Evolutionary conservation across 30 jellyfish, hydroid and myxozoan species (phyloP).

Genomic region (Hydractinia echinata): DNA sequence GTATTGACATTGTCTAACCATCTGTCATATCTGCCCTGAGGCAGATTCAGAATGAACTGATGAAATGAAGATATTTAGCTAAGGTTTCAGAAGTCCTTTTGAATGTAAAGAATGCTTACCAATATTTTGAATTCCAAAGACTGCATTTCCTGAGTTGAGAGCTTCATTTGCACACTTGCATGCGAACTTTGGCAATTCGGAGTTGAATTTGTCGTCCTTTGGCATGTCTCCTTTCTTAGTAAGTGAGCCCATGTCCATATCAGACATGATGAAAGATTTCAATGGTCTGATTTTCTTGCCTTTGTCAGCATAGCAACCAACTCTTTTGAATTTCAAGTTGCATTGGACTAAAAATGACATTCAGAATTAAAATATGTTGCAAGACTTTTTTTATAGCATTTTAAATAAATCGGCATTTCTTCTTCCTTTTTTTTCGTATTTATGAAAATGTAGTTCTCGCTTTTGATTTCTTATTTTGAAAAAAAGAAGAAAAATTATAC

Average conservation of each 20-base stretch:
- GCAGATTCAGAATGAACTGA: too few relatives aligned
- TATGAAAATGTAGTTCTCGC: too few relatives aligned
- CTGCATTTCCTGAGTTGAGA: slow-evolving; percentile 80
- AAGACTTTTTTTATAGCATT: background rate
- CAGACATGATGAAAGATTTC: slow-evolving; percentile 63
- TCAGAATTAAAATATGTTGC: background rate
- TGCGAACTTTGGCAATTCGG: slow-evolving; percentile 69
- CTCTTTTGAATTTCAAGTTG: slow-evolving; percentile 79
- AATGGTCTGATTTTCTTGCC: slow-evolving; percentile 61
- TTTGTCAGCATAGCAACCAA: slow-evolving; percentile 78
- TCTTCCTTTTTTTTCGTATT: background rate
- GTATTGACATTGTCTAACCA: background rate
- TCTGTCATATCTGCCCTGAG: too few relatives aligned
- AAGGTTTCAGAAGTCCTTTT: background rate
- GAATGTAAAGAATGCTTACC: slow-evolving; percentile 38
- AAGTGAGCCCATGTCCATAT: slow-evolving; percentile 54
- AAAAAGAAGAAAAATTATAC: too few relatives aligned
- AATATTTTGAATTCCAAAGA: slow-evolving; percentile 78
- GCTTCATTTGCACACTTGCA: slow-evolving; percentile 98
- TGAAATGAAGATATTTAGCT: too few relatives aligned
- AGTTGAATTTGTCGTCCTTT: slow-evolving; percentile 51
- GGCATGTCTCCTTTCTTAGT: slow-evolving; percentile 70
- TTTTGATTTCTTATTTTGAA: too few relatives aligned
- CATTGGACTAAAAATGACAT: slow-evolving; percentile 58
- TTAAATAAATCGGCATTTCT: background rate